phyloP scores from a whole-genome alignment of 2,888 invertebrate species.

The Malthinus seriepunctatus region DNA sequence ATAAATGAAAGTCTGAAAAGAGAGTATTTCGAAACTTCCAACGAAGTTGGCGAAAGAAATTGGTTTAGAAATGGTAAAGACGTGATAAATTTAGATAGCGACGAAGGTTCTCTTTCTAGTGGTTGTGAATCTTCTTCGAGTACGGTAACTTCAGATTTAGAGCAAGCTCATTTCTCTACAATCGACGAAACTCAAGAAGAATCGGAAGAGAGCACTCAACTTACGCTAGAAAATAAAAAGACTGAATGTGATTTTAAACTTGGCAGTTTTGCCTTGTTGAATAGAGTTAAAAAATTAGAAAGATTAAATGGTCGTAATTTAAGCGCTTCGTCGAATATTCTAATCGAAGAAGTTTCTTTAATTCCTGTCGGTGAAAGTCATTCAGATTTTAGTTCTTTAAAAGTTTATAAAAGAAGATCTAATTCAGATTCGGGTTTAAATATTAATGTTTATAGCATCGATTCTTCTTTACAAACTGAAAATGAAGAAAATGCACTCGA shows the following conservation, averaged over 20 bases:
- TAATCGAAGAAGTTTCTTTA: slow-evolving; percentile 52
- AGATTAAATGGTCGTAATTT: slow-evolving; percentile 31
- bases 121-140: slow-evolving; percentile 77
- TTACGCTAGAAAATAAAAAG: slow-evolving; percentile 43
- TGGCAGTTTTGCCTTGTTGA: slow-evolving; percentile 49
- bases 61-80: slow-evolving; percentile 50
- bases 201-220: slow-evolving; percentile 22
- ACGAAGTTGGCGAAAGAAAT: slow-evolving; percentile 41
- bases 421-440: slow-evolving; percentile 41
- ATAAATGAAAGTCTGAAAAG: slow-evolving; percentile 45
- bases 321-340: slow-evolving; percentile 38
- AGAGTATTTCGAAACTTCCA: slow-evolving; percentile 46
- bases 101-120: slow-evolving; percentile 77
- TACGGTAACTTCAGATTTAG: slow-evolving; percentile 66
- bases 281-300: slow-evolving; percentile 48
- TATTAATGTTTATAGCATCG: slow-evolving; percentile 56
- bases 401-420: slow-evolving; percentile 52
- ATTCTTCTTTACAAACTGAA: slow-evolving; percentile 54
- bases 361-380: slow-evolving; percentile 53
- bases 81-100: slow-evolving; percentile 67
- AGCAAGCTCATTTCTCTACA: slow-evolving; percentile 41
- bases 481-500: slow-evolving; percentile 70
- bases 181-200: slow-evolving; percentile 34
- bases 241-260: slow-evolving; percentile 53
- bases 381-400: slow-evolving; percentile 52